Base-by-base conservation (phyloP, 2,888 invertebrate genomes). In the Rotaria socialis region DNA sequence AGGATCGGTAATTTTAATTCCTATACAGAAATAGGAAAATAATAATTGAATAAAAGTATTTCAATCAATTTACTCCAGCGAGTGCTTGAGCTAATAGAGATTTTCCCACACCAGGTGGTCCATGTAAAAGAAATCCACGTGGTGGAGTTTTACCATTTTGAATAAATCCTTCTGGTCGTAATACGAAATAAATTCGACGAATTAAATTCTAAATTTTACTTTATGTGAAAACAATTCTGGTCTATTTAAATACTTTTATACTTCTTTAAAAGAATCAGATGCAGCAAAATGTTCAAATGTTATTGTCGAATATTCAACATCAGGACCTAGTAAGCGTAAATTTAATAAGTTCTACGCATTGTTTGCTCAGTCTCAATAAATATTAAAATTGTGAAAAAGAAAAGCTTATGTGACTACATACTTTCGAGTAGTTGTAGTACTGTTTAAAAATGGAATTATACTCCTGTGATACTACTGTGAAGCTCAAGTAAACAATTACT, bases 21-120 rank as follows among this genome's bases (percentile, higher is more conserved):
- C 94, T 94, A 87, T 22, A 8, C 6, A 56, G 24, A n/a, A 47
- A 10, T 14, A 86, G 19, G 52, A 52, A 56, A 27, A 41, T 24
- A 52, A 52, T 14, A 35, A 60, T 35, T 19, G 16, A 10, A 52
- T 3, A 52, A 35, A n/a, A n/a, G 8, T 27, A 2, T 35, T 24
- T 24, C 16, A 1, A 27, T 84, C 10, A 24, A n/a, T 58, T 88
- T 89, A 92, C 92, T 88, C 92, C 92, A 86, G 92, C 92, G 84
- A 92, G 91, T 27, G 92, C 92, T 88, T 91, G 89, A 43, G 91
- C 92, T n/a, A 93, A 88, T 43, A 92, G 88, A 6, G 92, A 92
- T 89, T 93, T 93, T 16, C 98, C 97, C 90, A 96, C 96, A 0
- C 98, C 98, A 0, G 97, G 96, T 0, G 98, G 97, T 0, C 98